Evolutionary conservation across 2,888 invertebrate genomes (phyloP), one percentile per base, ranked within the genome.

Genomic region (Pristionchus fissidentatus): DNA sequence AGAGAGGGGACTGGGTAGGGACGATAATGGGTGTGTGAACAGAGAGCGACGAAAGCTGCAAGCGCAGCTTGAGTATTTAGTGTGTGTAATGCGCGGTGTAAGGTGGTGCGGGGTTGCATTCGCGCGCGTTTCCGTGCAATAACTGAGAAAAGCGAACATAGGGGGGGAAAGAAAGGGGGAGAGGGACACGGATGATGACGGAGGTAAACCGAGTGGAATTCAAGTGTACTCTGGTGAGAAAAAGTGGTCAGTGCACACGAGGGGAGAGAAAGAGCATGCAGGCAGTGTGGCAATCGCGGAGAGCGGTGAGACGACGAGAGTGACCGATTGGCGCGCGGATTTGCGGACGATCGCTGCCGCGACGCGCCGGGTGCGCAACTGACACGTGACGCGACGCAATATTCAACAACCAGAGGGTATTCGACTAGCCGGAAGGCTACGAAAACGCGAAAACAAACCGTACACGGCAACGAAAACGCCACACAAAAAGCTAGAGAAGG

Each of bases 141-240:
- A 32, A 75, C 46, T 49, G 49, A 73, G 73, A 29, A 26, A 46
- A 10, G 43, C 26, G 73, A 73, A 13, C 49, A 49, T 32, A 10
- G 66, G 66, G 35, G 19, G 38, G 66, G 32, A 35, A 66, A 19
- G 38, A 4, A 22, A n/a, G 5, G 41, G 73, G 75, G 32, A 5
- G 75, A 75, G 35, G 46, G 75, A 75, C 19, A 75, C 46, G 75
- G 43, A 43, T 49, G 75, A 75, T 75, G 49, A 75, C 46, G 75
- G 29, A 75, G 75, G 70, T 70, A 62, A 62, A 66, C 66, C 70
- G 7, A n/a, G n/a, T n/a, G 41, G 70, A 70, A 41, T 41, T 70
- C 41, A 26, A 41, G 70, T 70, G 70, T 70, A 19, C 43, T 41
- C 70, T 70, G 70, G 70, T 41, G 70, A 70, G 70, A 70, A 70